These are phyloP conservation scores for Neuroterus valhalla DNA, from an alignment of 1,140 invertebrate species.

Conservation along the genomic window DNA sequence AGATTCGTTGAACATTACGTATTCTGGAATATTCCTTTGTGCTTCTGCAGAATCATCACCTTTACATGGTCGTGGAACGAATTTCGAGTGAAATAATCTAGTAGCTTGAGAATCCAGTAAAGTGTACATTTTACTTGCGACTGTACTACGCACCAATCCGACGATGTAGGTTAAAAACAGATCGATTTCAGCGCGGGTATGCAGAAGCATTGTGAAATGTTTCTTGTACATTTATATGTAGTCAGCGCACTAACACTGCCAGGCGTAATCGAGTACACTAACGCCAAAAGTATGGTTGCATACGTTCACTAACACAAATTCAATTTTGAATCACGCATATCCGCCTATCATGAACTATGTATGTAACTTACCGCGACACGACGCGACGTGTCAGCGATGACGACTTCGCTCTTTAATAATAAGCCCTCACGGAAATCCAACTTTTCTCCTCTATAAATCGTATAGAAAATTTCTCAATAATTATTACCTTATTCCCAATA, in stretches of 20 bases:
- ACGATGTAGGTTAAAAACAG: constrained; percentile 71
- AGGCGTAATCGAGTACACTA: not conserved
- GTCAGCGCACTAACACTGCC: constrained; percentile 38
- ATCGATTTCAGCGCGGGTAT: constrained; percentile 72
- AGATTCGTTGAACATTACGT: no score
- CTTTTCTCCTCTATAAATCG: no score
- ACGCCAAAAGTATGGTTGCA: not conserved
- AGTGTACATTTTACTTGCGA: constrained; percentile 50
- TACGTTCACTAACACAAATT: not conserved
- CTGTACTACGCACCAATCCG: constrained; percentile 54
- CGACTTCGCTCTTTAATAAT: constrained; percentile 3
- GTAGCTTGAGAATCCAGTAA: no score
- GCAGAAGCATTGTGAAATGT: constrained; percentile 71
- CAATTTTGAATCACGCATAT: constrained; percentile 39
- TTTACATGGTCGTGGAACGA: no score
- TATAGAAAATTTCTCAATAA: no score
- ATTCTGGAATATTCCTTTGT: no score
- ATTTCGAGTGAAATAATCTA: no score
- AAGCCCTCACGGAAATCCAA: not conserved
- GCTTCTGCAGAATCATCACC: no score
- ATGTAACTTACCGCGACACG: constrained; percentile 27
- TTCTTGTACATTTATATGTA: constrained; percentile 60
- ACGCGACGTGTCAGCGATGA: constrained; percentile 24
- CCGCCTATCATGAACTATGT: constrained; percentile 34
- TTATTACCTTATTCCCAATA: no score